Evolutionary conservation across 2,113 vertebrate species (phyloP), one percentile per base, ranked within the genome.

Genomic region (Strigops habroptila): DNA sequence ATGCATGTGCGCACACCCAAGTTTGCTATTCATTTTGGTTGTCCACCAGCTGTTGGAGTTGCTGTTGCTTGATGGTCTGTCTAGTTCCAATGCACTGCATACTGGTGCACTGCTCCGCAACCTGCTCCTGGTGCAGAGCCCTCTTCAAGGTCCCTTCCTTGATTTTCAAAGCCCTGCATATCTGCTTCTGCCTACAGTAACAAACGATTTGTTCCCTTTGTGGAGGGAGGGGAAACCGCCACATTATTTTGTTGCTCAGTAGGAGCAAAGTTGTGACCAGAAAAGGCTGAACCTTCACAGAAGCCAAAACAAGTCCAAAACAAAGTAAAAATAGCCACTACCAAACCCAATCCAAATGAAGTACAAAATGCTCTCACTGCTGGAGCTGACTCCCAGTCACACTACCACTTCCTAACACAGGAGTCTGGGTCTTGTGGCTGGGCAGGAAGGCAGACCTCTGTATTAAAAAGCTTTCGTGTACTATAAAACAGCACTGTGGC

Each of bases 81-180:
- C 78, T 64, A 2, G 0, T 71, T 55, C n/a, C 21, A 30, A n/a
- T 0, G 1, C 30, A 15, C 51, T 10, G 7, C 12, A 14, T 27
- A 14, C 9, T 41, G 37, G 11, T 41, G 15, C 30, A 37, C 6
- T 46, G 53, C 68, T 82, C 64, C 71, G 33, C 19, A 74, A 23
- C 6, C 14, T 60, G 16, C 2, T 70, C 5, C 43, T 83, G 21
- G 14, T 39, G 27, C 52, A 95, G 46, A 74, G 43, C 27, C 55
- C 37, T 28, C 41, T 43, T 62, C 59, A 31, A 41, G 24, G 18
- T 59, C 41, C n/a, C 30, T 51, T 21, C 48, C 39, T 46, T 39
- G n/a, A 24, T 74, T 30, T 80, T 81, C 63, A 78, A 88, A 93
- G 18, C 21, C 31, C 21, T 59, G 15, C 8, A 7, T 39, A 17